Evolutionary conservation across 1,140 invertebrate species (phyloP), one percentile per base, ranked within the genome.

Genomic region (Leptinotarsa texana): DNA sequence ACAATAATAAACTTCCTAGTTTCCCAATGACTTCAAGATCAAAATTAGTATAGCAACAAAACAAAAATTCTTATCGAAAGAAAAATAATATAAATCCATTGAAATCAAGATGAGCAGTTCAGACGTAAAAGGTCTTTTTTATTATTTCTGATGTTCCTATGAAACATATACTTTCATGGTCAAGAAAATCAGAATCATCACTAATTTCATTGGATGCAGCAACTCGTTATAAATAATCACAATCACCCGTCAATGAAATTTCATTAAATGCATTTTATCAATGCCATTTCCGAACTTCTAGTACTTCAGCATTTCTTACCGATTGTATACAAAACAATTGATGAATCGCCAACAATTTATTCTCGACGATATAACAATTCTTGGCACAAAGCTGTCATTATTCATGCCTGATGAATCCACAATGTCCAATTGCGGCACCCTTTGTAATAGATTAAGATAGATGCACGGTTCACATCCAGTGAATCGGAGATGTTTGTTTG

Each of bases 361-460:
- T 17, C n/a, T 57, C 51, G n/a, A 18, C 51, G 51, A 57, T 18
- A 57, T 57, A 57, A 57, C 15, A 57, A 57, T 57, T 57, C 51
- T 57, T 57, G 51, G 51, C 51, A 57, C 51, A 57, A 57, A 57
- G 51, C 51, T 57, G 51, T 57, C 51, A 42, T 68, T 68, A 68
- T 68, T 42, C 33, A 42, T 68, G 66, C 18, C 66, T 47, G 42
- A 68, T 47, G 66, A 68, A 68, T 68, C 33, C 24, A 68, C 66
- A 68, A 68, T 68, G 42, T n/a, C 42, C 66, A 68, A 68, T 68
- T 68, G 66, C 66, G 66, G 66, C 33, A 27, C 42, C 66, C 66
- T 68, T 68, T 68, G 66, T 42, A 42, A 42, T 47, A 27, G 66
- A 68, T 68, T 68, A 68, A 68, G 66, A 68, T 68, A 68, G 42